Evolutionary conservation across 2,888 invertebrate species (phyloP).

Genomic region (Anthoptus insignis): DNA sequence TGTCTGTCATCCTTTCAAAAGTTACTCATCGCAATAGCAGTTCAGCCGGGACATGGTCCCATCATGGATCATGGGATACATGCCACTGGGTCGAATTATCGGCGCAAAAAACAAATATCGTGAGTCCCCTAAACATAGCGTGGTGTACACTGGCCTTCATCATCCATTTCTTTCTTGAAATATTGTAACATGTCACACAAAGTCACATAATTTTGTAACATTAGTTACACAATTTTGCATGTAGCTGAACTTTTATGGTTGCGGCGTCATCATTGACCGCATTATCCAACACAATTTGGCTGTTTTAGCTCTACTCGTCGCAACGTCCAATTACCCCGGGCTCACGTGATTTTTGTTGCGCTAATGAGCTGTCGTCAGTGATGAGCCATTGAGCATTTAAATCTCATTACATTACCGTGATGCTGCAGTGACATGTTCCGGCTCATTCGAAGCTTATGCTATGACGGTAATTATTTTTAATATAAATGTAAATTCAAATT

Average conservation of each 20-base stretch:
- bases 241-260: background rate
- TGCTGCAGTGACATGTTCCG: background rate
- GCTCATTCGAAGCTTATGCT: background rate
- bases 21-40: no score
- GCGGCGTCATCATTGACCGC: background rate
- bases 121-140: no score
- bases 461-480: background rate
- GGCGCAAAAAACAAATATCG: no score
- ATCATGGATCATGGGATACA: no score
- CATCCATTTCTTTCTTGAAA: no score
- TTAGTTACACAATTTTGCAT: background rate
- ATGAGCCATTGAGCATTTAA: background rate
- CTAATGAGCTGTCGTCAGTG: background rate
- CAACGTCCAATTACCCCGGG: slow-evolving; percentile 7
- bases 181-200: no score
- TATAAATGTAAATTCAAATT: no score
- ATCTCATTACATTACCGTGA: background rate
- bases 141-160: no score
- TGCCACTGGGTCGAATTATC: no score
- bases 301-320: slow-evolving; percentile 5
- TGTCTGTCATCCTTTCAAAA: no score
- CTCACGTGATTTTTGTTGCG: slow-evolving; percentile 7
- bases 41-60: no score
- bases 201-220: no score
- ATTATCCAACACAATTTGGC: slow-evolving; percentile 5